A percentile compares a stretch with the other conserved stretches of the same genome.
Conservation (phyloP, 2,888 invertebrate species). For the Chymomyza amoena region DNA sequence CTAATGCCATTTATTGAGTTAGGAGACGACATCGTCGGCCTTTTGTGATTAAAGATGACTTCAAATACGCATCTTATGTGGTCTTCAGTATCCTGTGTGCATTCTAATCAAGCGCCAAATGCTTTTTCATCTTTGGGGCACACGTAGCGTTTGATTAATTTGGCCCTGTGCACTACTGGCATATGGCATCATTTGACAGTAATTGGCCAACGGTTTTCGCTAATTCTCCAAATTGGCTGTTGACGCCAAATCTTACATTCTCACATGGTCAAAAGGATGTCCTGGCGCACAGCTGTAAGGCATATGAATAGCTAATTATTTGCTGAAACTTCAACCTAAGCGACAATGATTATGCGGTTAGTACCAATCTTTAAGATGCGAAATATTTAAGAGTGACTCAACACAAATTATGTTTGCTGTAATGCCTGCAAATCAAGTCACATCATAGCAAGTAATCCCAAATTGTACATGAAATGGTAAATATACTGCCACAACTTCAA, state of each 20-base stretch:
- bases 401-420: background rate
- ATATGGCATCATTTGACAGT: conserved; percentile 48
- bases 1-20: conserved; percentile 53
- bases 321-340: background rate
- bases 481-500: conserved; percentile 13
- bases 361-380: background rate
- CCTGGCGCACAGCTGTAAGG: conserved; percentile 45
- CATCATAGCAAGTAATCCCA: background rate
- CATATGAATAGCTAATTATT: conserved; percentile 68
- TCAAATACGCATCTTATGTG: background rate
- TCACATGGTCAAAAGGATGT: conserved; percentile 30
- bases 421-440: too few species aligned
- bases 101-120: conserved; percentile 31
- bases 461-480: background rate
- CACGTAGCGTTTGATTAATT: conserved; percentile 57
- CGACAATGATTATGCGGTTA: background rate
- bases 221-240: conserved; percentile 72
- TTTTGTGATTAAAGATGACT: conserved; percentile 48
- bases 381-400: background rate
- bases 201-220: conserved; percentile 71
- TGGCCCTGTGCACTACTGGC: background rate
- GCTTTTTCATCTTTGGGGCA: background rate
- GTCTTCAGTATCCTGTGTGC: background rate
- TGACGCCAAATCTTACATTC: conserved; percentile 67
- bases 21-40: conserved; percentile 3